A percentile compares a stretch with the other conserved stretches of the same genome.
Conservation (phyloP, 2,797 vertebrate genomes). For the Ataeniobius toweri region DNA sequence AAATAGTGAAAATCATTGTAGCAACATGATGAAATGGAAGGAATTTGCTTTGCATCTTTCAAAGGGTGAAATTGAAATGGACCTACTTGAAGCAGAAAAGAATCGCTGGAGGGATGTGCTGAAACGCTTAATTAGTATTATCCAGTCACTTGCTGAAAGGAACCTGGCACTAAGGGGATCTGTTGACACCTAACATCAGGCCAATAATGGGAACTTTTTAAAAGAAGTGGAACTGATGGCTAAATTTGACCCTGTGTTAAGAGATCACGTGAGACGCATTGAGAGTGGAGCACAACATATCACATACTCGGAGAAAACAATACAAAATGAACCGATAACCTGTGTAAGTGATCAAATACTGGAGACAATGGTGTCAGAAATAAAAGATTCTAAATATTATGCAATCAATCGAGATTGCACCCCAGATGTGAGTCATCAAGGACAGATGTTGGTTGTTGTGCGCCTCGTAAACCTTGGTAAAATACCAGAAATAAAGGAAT, state of each 20-base stretch:
- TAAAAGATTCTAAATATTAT: slow-evolving; percentile 28
- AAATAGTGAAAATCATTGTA: not conserved
- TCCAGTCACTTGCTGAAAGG: slow-evolving; percentile 37
- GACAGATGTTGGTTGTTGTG: slow-evolving; percentile 4
- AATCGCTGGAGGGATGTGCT: slow-evolving; percentile 22
- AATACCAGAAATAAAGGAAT: not conserved
- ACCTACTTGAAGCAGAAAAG: slow-evolving; percentile 9
- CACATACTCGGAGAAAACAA: not conserved
- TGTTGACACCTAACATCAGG: slow-evolving; percentile 18
- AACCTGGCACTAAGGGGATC: slow-evolving; percentile 27
- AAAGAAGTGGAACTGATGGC: slow-evolving; percentile 40
- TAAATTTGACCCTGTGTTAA: not conserved
- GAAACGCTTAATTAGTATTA: slow-evolving; percentile 8
- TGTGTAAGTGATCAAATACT: slow-evolving; percentile 26
- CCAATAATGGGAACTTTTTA: slow-evolving; percentile 26
- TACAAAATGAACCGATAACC: slow-evolving; percentile 29
- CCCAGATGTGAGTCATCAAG: slow-evolving; percentile 19
- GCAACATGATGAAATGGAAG: slow-evolving; percentile 3
- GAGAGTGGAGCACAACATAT: not conserved
- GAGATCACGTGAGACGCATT: not conserved
- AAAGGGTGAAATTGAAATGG: slow-evolving; percentile 17
- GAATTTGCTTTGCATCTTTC: slow-evolving; percentile 9
- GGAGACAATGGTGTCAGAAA: slow-evolving; percentile 22
- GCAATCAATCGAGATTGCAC: slow-evolving; percentile 42
- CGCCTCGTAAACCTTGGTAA: not conserved